Evolutionary conservation across 1,140 invertebrate genomes (phyloP), one percentile per base, ranked within the genome.

Genomic region (Prorops nasuta): DNA sequence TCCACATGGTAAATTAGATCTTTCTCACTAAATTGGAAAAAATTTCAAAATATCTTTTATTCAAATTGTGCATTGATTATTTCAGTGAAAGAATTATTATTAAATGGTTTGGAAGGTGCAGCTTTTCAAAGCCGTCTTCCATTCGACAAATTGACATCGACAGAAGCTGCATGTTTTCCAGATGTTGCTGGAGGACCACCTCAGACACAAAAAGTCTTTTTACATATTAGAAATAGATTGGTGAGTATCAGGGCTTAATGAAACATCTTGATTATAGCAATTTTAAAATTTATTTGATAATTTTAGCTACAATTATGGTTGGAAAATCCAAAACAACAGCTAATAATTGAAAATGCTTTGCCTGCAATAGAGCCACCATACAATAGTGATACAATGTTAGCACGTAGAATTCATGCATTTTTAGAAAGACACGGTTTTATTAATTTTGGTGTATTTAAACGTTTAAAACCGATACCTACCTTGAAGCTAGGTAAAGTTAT

Each of bases 361-460:
- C 82, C 87, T 16, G 85, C 87, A 63, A 86, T 98, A 65, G 94
- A 96, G 75, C 79, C 89, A 12, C 92, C 93, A 1, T 98, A 93
- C 64, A 96, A 97, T 72, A 94, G 90, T 74, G 93, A 98, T 79
- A 84, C 84, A 18, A 83, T 85, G 6, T 73, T 98, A 1, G 83
- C 97, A 3, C 83, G 86, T 63, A 81, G 95, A 58, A 84, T 96
- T 41, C 93, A 96, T 80, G 87, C 90, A 1, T 99, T 94, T 74
- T 79, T 99, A 7, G 92, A 98, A 66, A 82, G 97, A 49, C 93
- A 98, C 78, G 95, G 96, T 6, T 96, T 93, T 63, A 98, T 99
- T 39, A 99, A 99, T 79, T 99, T 96, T 84, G 97, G 97, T 1
- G 87, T 98, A 17, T 98, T 94, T 71, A 94, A 96, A 73, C 80